Evolutionary conservation across 2,888 invertebrate genomes (phyloP), one percentile per base, ranked within the genome.

Genomic region (Drosophila prostipennis): DNA sequence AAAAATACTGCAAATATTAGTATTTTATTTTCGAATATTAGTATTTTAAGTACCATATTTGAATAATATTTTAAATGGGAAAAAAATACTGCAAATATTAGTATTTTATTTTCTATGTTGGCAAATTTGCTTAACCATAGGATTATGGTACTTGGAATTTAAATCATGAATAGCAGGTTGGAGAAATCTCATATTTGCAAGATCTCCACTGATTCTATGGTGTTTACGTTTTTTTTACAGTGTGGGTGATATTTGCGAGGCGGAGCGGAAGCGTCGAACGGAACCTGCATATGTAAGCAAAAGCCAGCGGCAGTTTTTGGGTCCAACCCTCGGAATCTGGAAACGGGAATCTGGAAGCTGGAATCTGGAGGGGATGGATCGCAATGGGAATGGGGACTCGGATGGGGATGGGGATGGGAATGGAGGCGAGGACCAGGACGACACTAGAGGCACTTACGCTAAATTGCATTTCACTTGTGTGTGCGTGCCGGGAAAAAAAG

Each of bases 401-500:
- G 32, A 59, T 34, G 61, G 29, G 29, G 34, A 46, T 34, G 23
- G 39, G 3, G 2, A 16, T 16, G 23, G 46, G 3, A 2, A 16
- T 16, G n/a, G 10, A 39, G 49, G 4, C 1, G 26, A 14, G 11
- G 39, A 4, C 42, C 40, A 77, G 65, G 64, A 86, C 81, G 87
- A 80, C 84, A 79, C 84, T 79, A 74, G 85, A 76, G 87, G 57
- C 82, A 87, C 87, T 82, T 79, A 74, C 64, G 68, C 77, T 77
- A 79, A 87, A 85, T 85, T 81, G 85, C 87, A 79, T 80, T 80
- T 86, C 87, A 80, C 84, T 80, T 79, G 49, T 69, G 68, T 58
- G 69, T 59, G 52, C 29, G 57, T 52, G 42, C 13, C 39, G 32
- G 45, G 45, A 46, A 49, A 55, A 49, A 72, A 54, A 52, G 51